Evolutionary conservation across 2,797 vertebrate species (phyloP).

Genomic region (Characodon lateralis): DNA sequence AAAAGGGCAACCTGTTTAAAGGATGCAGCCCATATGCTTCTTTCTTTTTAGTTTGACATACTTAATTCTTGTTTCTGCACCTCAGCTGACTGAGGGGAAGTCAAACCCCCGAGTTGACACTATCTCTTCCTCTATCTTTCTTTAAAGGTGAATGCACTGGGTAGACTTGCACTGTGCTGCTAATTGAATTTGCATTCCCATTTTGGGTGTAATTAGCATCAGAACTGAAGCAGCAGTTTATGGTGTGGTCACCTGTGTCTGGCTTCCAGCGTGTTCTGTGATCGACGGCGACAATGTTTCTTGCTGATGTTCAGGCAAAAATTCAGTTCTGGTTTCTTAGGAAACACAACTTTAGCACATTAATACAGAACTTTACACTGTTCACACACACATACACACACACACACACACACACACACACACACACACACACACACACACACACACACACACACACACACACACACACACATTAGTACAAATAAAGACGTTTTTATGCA

Average conservation of each 20-base stretch:
- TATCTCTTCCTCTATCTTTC: slow-evolving; percentile 18
- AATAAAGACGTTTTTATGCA: background rate
- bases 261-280: slow-evolving; percentile 9
- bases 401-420: too few relatives aligned
- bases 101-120: slow-evolving; percentile 6
- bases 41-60: slow-evolving; percentile 11
- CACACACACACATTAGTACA: too few relatives aligned
- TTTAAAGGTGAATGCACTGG: slow-evolving; percentile 32
- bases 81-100: slow-evolving; percentile 22
- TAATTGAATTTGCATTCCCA: slow-evolving; percentile 48
- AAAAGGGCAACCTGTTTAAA: slow-evolving; percentile 23
- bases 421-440: too few relatives aligned
- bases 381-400: background rate
- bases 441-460: background rate
- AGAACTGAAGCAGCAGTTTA: slow-evolving; percentile 43
- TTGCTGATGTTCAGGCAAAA: slow-evolving; percentile 14
- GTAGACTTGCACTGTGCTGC: slow-evolving; percentile 23
- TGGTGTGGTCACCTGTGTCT: slow-evolving; percentile 44
- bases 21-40: slow-evolving; percentile 20
- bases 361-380: background rate
- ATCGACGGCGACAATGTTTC: slow-evolving; percentile 5
- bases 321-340: slow-evolving; percentile 9
- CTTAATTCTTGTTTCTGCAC: slow-evolving; percentile 16
- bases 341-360: background rate
- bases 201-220: slow-evolving; percentile 57